Evolutionary conservation across 2,113 vertebrate genomes (phyloP), one percentile per base, ranked within the genome.

Genomic region (Agapornis roseicollis): DNA sequence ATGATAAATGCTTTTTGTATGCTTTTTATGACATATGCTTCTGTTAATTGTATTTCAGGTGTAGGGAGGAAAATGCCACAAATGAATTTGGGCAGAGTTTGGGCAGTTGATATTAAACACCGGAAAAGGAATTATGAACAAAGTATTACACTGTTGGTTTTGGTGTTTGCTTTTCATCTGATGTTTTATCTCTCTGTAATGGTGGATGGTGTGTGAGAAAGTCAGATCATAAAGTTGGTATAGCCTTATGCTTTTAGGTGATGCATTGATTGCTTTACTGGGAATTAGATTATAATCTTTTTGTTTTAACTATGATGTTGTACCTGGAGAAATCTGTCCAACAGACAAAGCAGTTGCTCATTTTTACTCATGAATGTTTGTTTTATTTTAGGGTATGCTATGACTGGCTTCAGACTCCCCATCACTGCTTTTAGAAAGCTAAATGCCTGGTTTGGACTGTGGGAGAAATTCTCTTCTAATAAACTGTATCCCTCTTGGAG

Each of bases 341-440:
- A 2, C 31, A 39, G 0, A 80, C 80, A 61, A 39, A 85, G 44
- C 73, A 60, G 29, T 70, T 88, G 70, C 74, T 95, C 15, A 44
- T 93, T 95, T 85, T 93, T 55, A 69, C 24, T 17, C 39, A 27
- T 4, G 28, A 65, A 24, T 84, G 35, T 74, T 63, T 84, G 9
- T 80, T 94, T 93, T 96, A 25, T 97, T 97, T 58, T 92, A 98
- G 98, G 96, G 25, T 80, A 89, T 94, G 66, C 97, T 50, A 90
- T 98, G 97, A 94, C 97, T 42, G 91, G 94, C 85, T 89, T 97
- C 96, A 96, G 97, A 46, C 47, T 98, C 71, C 88, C 97, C 55
- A 6, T 97, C 46, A 35, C 90, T n/a, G 31, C 94, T 90, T 88
- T 98, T 49, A 97, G 96, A 77, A 98, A 96, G 70, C 79, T 98